Base-by-base conservation (phyloP, 2,797 vertebrate genomes). In the Pangasius macronema region DNA sequence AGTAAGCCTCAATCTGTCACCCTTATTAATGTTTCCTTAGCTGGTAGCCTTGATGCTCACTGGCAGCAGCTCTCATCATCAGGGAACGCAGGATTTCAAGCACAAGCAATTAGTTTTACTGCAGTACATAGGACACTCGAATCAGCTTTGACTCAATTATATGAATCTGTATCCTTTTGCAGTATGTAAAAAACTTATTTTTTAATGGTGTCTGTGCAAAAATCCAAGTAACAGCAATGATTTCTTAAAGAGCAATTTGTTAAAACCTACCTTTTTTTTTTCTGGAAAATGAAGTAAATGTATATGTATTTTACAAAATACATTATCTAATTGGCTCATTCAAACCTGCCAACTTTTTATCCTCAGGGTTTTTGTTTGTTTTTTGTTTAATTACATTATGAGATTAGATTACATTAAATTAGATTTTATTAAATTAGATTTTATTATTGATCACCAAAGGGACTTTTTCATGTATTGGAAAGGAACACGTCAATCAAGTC, bases 1-100 rank as follows among this genome's bases (percentile, higher is more conserved):
- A 73, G 67, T 82, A 53, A 85, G 82, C 67, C 57, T 85, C 39
- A 16, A 67, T 89, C 76, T 88, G 77, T 80, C 63, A 13, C 67
- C 53, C 46, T 88, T 86, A 82, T 85, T 51, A 88, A 73, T 65
- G 63, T 16, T 76, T 70, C 67, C 81, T 73, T 46, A 73, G 46
- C 16, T 70, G 16, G 49, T 70, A 84, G 65, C 63, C n/a, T 70
- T 68, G 46, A 68, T 68, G 27, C 18, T 84, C 59, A 82, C 42
- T 49, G n/a, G 42, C 81, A 49, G 39, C n/a, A 51, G 42, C 61
- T 33, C 42, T n/a, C 33, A 51, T 82, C 18, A 49, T 22, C 42
- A 22, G 8, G n/a, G 27, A 67, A 67, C 13, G 14, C 42, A 65
- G 20, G 61, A 82, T 82, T 65, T 63, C 36, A 61, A 63, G 33